phyloP scores from a whole-genome alignment of 2,113 vertebrate species.

The Elgaria multicarinata region DNA sequence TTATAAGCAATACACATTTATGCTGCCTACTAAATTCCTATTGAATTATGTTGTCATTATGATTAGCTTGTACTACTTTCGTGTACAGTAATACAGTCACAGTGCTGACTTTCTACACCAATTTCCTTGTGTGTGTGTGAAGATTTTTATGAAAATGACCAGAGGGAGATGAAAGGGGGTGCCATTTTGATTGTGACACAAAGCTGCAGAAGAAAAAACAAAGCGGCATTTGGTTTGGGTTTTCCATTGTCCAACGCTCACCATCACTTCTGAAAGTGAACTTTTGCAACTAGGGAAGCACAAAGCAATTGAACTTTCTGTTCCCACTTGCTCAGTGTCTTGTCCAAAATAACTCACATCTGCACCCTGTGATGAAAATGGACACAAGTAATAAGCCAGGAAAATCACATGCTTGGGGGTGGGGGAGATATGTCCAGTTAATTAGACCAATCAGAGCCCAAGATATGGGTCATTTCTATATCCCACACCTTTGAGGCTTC shows the following conservation, averaged over 20 bases:
- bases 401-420: background rate
- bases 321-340: background rate
- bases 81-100: background rate
- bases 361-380: background rate
- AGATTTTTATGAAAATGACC: background rate
- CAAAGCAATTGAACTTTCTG: fast-evolving
- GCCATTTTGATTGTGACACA: no score
- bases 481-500: no score
- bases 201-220: background rate
- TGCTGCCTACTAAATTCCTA: background rate
- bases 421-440: background rate
- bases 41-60: background rate
- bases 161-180: background rate
- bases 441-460: background rate
- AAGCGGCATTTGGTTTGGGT: background rate
- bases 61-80: background rate
- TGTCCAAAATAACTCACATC: background rate
- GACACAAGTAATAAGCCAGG: no score
- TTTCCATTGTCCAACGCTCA: background rate
- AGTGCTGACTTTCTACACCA: background rate
- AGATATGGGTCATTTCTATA: no score
- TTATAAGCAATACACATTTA: conserved; percentile 19
- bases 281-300: background rate
- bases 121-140: background rate
- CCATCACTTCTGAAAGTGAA: background rate